Evolutionary conservation across 1,140 invertebrate genomes (phyloP).

Genomic region (Drosophila simulans): DNA sequence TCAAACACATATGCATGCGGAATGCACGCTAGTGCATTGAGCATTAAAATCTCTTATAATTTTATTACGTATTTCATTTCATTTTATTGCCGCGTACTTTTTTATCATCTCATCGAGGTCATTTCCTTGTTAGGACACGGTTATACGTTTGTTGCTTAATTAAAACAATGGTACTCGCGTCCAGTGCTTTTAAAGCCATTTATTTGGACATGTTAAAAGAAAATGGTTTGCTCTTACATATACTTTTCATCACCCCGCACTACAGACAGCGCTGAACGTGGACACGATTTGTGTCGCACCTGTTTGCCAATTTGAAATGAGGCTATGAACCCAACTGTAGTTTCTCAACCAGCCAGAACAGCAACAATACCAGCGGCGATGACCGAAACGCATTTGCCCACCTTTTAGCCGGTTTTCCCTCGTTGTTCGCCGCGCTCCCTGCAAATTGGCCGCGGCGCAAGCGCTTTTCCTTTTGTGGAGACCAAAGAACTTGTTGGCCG

Average conservation of each 20-base stretch:
- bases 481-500: slow-evolving; percentile 76
- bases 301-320: slow-evolving; percentile 80
- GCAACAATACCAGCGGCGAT: slow-evolving; percentile 36
- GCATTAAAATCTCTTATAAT: slow-evolving; percentile 45
- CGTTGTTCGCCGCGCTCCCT: slow-evolving; percentile 25
- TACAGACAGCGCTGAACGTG: slow-evolving; percentile 27
- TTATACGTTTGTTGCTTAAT: background rate
- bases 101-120: slow-evolving; percentile 18
- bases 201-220: too few relatives aligned
- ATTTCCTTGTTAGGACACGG: background rate
- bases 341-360: slow-evolving; percentile 52
- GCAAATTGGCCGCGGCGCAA: slow-evolving; percentile 22
- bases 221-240: background rate
- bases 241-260: slow-evolving; percentile 27
- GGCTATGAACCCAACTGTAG: slow-evolving; percentile 81
- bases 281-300: slow-evolving; percentile 70
- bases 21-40: background rate
- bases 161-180: slow-evolving; percentile 1
- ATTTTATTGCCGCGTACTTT: slow-evolving; percentile 39
- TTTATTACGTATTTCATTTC: slow-evolving; percentile 53
- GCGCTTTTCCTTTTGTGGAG: slow-evolving; percentile 78
- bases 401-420: slow-evolving; percentile 66
- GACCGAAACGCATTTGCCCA: slow-evolving; percentile 65
- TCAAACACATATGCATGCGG: slow-evolving; percentile 26
- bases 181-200: too few relatives aligned